phyloP scores from a whole-genome alignment of 2,888 invertebrate species.

The Muschampia plurimacula region DNA sequence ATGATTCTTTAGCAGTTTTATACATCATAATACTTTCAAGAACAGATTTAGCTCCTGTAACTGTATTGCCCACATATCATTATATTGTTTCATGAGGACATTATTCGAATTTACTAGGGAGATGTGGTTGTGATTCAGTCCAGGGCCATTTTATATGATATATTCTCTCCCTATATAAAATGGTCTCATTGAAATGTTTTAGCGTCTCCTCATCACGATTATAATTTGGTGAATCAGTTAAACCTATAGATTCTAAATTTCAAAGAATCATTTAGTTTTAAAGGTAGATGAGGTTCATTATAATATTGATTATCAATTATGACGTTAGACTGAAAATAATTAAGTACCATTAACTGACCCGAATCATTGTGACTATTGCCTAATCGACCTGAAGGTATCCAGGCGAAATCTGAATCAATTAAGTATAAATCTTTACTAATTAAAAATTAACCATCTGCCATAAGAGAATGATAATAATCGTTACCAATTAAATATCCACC shows the following conservation, averaged over 20 bases:
- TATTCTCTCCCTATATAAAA: neutral
- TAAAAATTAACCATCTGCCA: conserved; percentile 36
- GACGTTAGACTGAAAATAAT: neutral
- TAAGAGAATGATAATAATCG: conserved; percentile 43
- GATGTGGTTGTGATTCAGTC: conserved; percentile 5
- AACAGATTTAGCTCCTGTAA: neutral
- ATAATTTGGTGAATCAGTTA: neutral
- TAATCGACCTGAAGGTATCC: neutral
- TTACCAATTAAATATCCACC: conserved; percentile 3
- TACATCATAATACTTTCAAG: neutral
- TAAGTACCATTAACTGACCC: neutral
- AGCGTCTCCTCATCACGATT: neutral
- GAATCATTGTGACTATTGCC: too few relatives aligned
- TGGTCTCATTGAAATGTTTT: neutral
- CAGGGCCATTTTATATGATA: conserved; percentile 3
- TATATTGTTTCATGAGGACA: neutral
- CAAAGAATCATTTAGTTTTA: neutral
- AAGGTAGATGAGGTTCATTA: neutral
- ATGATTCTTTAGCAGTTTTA: neutral
- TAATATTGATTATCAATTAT: too few relatives aligned
- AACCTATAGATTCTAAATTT: neutral
- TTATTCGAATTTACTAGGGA: neutral
- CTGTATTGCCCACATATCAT: conserved; percentile 1
- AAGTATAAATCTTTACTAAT: conserved; percentile 24
- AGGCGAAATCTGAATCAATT: neutral